Evolutionary conservation across 1,140 invertebrate species (phyloP).

Genomic region (Steinernema khuongi): DNA sequence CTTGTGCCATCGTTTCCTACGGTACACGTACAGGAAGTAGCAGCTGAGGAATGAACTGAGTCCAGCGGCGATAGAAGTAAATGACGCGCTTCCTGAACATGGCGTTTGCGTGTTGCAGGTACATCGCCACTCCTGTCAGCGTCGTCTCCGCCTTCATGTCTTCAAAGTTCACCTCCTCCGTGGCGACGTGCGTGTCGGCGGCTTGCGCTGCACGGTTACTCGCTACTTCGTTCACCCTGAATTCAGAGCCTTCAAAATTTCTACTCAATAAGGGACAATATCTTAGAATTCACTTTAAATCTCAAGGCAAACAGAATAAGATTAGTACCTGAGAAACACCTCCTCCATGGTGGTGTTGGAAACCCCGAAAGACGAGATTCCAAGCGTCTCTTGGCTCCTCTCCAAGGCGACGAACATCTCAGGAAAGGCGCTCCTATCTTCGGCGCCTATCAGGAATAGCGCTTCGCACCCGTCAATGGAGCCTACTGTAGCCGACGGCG

Average conservation of each 20-base stretch:
- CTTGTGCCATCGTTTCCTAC: no score
- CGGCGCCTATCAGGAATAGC: conserved; percentile 33
- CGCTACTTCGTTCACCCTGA: no score
- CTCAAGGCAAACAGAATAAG: background rate
- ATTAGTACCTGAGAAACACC: conserved; percentile 72
- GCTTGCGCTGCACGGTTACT: no score
- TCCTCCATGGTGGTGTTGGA: conserved; percentile 78
- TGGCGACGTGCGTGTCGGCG: no score
- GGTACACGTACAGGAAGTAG: conserved; percentile 30
- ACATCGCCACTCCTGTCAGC: conserved; percentile 25
- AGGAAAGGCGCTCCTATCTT: conserved; percentile 42
- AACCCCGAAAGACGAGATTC: conserved; percentile 72
- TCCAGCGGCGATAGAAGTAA: conserved; percentile 39
- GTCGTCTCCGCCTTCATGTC: conserved; percentile 21
- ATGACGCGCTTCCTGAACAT: conserved; percentile 40
- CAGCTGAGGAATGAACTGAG: conserved; percentile 37
- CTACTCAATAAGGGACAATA: no score
- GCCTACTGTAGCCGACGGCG: conserved; percentile 30
- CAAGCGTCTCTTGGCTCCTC: conserved; percentile 63
- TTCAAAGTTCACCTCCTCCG: conserved; percentile 22
- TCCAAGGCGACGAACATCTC: conserved; percentile 68
- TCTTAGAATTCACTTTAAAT: conserved; percentile 17
- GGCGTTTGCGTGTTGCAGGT: conserved; percentile 27
- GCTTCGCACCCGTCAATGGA: conserved; percentile 40
- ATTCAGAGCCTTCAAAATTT: conserved; percentile 17